phyloP scores from a whole-genome alignment of 2,888 invertebrate genomes.

The Chironomus riparius region DNA sequence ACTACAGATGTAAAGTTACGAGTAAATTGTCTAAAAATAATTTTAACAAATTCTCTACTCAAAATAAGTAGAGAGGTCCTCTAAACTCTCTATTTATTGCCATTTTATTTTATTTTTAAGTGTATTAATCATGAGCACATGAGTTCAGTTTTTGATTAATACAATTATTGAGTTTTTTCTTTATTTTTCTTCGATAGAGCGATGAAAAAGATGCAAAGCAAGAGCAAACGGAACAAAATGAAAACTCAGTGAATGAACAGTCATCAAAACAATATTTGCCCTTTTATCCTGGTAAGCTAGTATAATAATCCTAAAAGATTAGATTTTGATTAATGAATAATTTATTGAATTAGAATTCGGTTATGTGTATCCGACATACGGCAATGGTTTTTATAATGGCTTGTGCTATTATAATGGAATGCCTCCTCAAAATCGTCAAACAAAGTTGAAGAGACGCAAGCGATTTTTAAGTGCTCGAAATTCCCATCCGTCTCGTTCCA shows the following conservation, averaged over 20 bases:
- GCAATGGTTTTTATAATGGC: slow-evolving; percentile 8
- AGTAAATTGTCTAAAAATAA: no score
- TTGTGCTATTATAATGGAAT: slow-evolving; percentile 18
- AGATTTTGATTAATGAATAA: not conserved
- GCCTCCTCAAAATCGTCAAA: not conserved
- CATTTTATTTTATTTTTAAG: no score
- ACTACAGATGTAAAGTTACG: no score
- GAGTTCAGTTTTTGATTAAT: not conserved
- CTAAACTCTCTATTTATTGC: no score
- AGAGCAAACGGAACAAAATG: not conserved
- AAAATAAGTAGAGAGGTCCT: no score
- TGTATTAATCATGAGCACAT: no score
- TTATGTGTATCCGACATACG: not conserved
- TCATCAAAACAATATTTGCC: slow-evolving; percentile 2
- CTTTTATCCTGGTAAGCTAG: not conserved
- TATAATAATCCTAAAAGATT: not conserved
- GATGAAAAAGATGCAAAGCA: not conserved
- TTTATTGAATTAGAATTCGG: not conserved
- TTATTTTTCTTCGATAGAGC: not conserved
- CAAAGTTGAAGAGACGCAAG: slow-evolving; percentile 8
- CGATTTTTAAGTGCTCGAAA: slow-evolving; percentile 8
- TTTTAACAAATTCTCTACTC: no score
- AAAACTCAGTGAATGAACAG: not conserved
- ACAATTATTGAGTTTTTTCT: not conserved
- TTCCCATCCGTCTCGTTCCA: slow-evolving; percentile 8